Base-by-base conservation (phyloP, 2,113 vertebrate species). In the Chroicocephalus ridibundus region DNA sequence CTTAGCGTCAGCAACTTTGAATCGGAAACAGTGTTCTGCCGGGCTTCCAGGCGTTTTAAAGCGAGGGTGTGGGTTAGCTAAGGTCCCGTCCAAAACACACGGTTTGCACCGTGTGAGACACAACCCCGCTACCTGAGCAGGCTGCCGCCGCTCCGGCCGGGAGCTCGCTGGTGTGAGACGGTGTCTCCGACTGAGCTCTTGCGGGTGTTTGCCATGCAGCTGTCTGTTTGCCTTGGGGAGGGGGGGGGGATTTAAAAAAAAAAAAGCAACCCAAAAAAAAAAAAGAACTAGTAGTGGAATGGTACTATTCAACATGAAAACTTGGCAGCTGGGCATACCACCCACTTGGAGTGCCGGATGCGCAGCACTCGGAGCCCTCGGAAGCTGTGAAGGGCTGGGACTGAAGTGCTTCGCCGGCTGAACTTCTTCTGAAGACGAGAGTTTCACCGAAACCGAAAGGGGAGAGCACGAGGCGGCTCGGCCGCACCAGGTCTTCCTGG, bases 271-370 rank as follows among this genome's bases (percentile, higher is more conserved):
- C 42, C 12, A 20, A n/a, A 34, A 29, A 36, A 36, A 8, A 36
- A 36, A 36, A 36, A 36, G 38, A 16, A 51, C 10, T 20, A 21
- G 26, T 40, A n/a, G 49, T 46, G 74, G 72, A 68, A 55, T 17
- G 84, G 78, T 54, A 3, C 51, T 68, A 6, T 51, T 90, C 21
- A 72, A 32, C n/a, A 49, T 3, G 62, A 61, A 77, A 90, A 92
- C 84, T 92, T 97, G 96, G 96, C 96, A 94, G 82, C 8, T 6
- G 27, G 84, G 78, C 44, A 5, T 34, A 18, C 94, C 96, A 96
- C 96, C 96, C 96, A 93, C 93, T 76, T 91, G 79, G 93, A 61
- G 84, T 0, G 58, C 58, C 10, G 62, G 85, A 91, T 84, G 74
- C 5, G 64, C 72, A 11, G 88, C 51, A 10, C 79, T 93, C 2